Percentiles rank a stretch among this genome's conserved stretches.
Evolutionary conservation across 2,888 invertebrate genomes (phyloP).

Genomic region (Brassicogethes aeneus): DNA sequence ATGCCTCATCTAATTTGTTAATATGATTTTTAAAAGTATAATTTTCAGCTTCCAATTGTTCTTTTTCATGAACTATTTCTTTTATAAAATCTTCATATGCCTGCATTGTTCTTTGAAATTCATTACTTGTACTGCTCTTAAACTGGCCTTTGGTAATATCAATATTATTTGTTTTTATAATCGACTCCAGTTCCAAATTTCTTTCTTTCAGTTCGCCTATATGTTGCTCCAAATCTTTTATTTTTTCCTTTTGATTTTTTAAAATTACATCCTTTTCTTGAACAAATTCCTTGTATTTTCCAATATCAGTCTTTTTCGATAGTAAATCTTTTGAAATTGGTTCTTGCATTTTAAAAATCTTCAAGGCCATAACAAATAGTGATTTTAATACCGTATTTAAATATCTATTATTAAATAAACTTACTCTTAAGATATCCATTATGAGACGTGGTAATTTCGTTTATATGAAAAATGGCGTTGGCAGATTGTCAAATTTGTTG

Average conservation of each 20-base stretch:
- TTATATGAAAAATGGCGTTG: background rate
- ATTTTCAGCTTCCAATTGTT: constrained; percentile 23
- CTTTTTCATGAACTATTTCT: constrained; percentile 27
- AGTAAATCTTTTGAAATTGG: constrained; percentile 22
- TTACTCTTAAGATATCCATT: constrained; percentile 23
- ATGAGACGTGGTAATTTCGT: too few species aligned
- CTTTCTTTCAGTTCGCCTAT: constrained; percentile 15
- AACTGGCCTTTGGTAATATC: constrained; percentile 4
- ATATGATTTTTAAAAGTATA: constrained; percentile 23
- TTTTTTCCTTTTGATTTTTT: constrained; percentile 18
- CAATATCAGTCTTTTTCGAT: constrained; percentile 18
- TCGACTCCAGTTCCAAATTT: constrained; percentile 13
- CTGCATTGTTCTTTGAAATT: constrained; percentile 20
- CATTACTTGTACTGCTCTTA: constrained; percentile 11
- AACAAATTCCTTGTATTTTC: constrained; percentile 20
- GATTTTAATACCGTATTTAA: too few species aligned
- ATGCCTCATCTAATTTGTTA: constrained; percentile 30
- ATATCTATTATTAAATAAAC: constrained; percentile 3
- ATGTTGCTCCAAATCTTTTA: constrained; percentile 19
- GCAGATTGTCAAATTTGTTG: constrained; percentile 3
- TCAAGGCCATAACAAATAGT: constrained; percentile 9
- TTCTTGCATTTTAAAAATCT: constrained; percentile 27
- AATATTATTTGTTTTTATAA: constrained; percentile 1
- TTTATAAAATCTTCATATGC: constrained; percentile 30
- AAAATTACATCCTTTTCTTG: constrained; percentile 24